phyloP scores from a whole-genome alignment of 2,797 vertebrate genomes.

The Philypnodon macrostomus region DNA sequence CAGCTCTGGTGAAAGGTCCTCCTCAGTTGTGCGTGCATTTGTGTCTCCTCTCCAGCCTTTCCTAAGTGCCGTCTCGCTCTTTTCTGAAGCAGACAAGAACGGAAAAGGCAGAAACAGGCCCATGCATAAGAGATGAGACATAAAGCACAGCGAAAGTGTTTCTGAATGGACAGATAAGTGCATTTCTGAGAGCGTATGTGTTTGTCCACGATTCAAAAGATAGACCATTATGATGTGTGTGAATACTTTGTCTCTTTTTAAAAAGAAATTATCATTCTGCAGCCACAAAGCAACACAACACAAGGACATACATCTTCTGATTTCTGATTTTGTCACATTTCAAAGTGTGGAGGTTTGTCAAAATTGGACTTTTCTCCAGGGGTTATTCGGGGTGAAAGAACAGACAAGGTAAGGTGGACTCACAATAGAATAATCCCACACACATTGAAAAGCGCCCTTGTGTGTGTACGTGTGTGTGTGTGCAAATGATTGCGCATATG shows the following conservation, averaged over 20 bases:
- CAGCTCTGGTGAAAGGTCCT: too few relatives aligned
- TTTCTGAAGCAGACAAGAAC: slow-evolving; percentile 12
- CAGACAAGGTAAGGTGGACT: slow-evolving; percentile 51
- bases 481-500: slow-evolving; percentile 38
- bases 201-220: background rate
- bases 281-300: slow-evolving; percentile 20
- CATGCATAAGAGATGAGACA: slow-evolving; percentile 46
- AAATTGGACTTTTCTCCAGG: slow-evolving; percentile 1
- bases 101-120: slow-evolving; percentile 10
- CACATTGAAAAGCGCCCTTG: slow-evolving; percentile 10
- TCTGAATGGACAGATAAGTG: slow-evolving; percentile 22
- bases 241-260: background rate
- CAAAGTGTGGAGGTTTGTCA: slow-evolving; percentile 6
- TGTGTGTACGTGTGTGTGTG: slow-evolving; percentile 7
- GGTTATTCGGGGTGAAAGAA: slow-evolving; percentile 25
- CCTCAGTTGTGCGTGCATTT: too few relatives aligned
- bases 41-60: slow-evolving; percentile 8
- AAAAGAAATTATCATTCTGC: background rate
- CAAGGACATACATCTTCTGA: slow-evolving; percentile 9
- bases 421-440: slow-evolving; percentile 31
- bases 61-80: slow-evolving; percentile 21
- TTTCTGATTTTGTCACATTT: slow-evolving; percentile 20
- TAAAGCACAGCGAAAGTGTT: slow-evolving; percentile 32
- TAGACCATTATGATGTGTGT: background rate
- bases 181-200: background rate